Conservation (phyloP, 2,888 invertebrate genomes). For the Eristalis pertinax region DNA sequence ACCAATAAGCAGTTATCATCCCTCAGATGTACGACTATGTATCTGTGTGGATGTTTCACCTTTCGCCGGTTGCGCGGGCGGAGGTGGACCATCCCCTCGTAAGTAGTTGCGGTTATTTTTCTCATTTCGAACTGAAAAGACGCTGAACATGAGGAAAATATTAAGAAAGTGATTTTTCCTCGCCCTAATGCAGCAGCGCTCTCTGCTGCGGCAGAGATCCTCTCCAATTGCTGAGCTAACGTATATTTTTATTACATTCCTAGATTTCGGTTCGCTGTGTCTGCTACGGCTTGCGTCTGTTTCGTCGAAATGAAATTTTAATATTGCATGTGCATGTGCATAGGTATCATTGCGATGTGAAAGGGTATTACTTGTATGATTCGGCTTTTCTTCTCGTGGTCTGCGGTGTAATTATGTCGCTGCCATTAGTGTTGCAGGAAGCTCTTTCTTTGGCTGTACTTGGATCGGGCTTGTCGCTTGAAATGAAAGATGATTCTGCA, state of each 20-base stretch:
- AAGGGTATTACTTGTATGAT: neutral
- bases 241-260: conserved; percentile 47
- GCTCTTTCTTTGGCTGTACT: no score
- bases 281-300: neutral
- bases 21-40: conserved; percentile 29
- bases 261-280: neutral
- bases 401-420: neutral
- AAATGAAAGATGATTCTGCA: no score
- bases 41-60: neutral
- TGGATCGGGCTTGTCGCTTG: no score
- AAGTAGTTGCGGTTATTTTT: conserved; percentile 57
- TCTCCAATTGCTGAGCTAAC: conserved; percentile 34
- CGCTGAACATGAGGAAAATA: conserved; percentile 49
- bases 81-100: neutral
- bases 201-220: conserved; percentile 9
- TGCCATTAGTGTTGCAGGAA: no score
- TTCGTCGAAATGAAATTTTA: conserved; percentile 52
- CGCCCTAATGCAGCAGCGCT: conserved; percentile 5
- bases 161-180: conserved; percentile 65
- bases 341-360: neutral
- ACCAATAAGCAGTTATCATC: conserved; percentile 61
- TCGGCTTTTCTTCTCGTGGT: neutral
- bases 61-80: neutral
- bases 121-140: conserved; percentile 23
- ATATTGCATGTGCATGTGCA: conserved; percentile 36